Percentiles rank a stretch among this genome's conserved stretches.
phyloP scores from a whole-genome alignment of 2,113 vertebrate genomes.

The Anoplopoma fimbria region DNA sequence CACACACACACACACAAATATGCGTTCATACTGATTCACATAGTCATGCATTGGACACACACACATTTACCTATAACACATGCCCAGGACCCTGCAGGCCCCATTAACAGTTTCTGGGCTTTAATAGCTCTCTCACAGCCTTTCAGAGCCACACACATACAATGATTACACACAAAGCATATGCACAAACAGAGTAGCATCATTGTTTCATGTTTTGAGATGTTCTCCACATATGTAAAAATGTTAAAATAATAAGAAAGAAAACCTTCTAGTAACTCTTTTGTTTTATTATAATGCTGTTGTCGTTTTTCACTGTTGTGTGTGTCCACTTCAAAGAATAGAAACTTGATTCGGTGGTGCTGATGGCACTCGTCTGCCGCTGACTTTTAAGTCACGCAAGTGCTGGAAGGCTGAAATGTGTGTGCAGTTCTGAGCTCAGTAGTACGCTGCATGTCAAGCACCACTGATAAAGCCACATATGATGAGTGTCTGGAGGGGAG shows the following conservation, averaged over 20 bases:
- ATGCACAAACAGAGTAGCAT: background rate
- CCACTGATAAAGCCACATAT: slow-evolving; percentile 37
- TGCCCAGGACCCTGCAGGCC: slow-evolving; percentile 13
- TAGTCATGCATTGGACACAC: slow-evolving; percentile 8
- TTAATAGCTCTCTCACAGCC: slow-evolving; percentile 14
- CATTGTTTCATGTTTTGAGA: slow-evolving; percentile 1
- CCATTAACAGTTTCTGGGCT: slow-evolving; percentile 46
- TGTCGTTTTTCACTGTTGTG: background rate
- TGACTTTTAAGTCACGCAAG: slow-evolving; percentile 35
- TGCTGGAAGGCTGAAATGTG: slow-evolving; percentile 36
- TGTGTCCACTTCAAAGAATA: slow-evolving; percentile 25
- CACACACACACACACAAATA: slow-evolving; percentile 8
- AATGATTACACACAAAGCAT: background rate
- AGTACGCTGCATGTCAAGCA: slow-evolving; percentile 45
- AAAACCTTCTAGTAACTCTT: background rate
- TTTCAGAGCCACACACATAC: background rate
- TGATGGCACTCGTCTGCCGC: slow-evolving; percentile 13
- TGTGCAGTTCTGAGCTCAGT: slow-evolving; percentile 29
- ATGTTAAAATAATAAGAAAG: background rate
- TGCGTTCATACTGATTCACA: background rate
- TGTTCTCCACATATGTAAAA: background rate
- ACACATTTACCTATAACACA: slow-evolving; percentile 19
- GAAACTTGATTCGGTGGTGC: slow-evolving; percentile 10
- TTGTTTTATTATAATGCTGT: background rate
- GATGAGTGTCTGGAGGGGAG: slow-evolving; percentile 36